A percentile compares a stretch with the other conserved stretches of the same genome.
Conservation (phyloP, 2,888 invertebrate genomes). For the Leucophenga maculata region DNA sequence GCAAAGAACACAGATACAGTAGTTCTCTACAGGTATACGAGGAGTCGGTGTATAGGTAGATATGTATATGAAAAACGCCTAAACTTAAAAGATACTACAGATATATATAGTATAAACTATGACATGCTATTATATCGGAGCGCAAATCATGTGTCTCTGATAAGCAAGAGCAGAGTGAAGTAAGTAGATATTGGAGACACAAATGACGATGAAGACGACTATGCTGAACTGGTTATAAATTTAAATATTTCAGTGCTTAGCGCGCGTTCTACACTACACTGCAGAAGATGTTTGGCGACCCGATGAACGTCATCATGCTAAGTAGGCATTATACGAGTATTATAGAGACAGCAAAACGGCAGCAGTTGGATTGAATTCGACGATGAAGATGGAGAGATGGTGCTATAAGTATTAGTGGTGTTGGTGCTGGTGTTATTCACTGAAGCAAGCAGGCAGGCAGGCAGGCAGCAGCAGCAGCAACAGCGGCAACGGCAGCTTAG, state of each 20-base stretch:
- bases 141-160: conserved; percentile 21
- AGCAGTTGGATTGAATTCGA: not conserved
- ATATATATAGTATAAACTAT: not conserved
- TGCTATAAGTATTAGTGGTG: too few relatives aligned
- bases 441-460: not conserved
- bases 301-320: conserved; percentile 2
- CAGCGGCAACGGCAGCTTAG: conserved; percentile 37
- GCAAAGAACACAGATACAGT: not conserved
- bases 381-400: not conserved
- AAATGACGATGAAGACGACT: not conserved
- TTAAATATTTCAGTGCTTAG: conserved; percentile 4
- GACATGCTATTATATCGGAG: conserved; percentile 17
- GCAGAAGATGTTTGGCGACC: not conserved
- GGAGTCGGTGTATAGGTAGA: too few relatives aligned
- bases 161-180: not conserved
- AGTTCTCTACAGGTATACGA: too few relatives aligned
- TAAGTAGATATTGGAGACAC: not conserved
- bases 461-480: conserved; percentile 11
- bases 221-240: conserved; percentile 13
- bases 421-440: too few relatives aligned
- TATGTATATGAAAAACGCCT: too few relatives aligned
- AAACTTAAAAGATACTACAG: too few relatives aligned
- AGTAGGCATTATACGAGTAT: conserved; percentile 11
- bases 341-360: conserved; percentile 10
- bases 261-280: not conserved